Evolutionary conservation across 1,140 invertebrate species (phyloP), one percentile per base, ranked within the genome.

Genomic region (Gonatopus flavifemur): DNA sequence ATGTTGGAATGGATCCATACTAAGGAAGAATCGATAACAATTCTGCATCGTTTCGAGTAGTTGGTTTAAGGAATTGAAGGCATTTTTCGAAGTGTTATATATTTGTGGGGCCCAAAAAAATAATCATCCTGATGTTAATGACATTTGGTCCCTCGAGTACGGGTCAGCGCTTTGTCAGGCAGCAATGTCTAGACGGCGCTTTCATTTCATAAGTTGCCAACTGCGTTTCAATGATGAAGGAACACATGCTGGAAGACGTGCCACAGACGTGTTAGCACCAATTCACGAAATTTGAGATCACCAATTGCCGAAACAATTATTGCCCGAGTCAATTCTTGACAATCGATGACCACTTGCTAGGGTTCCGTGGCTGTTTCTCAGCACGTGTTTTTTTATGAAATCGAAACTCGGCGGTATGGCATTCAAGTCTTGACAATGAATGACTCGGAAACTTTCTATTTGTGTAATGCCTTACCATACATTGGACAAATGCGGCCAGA

Each of bases 371-470:
- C n/a, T n/a, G n/a, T n/a, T 70, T 62, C 48, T 15, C 46, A 21
- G 71, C 72, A 50, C 44, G 56, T 13, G 45, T 67, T 16, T 72
- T 66, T 47, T n/a, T n/a, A 69, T 72, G 18, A 50, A 65, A 20
- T 61, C 50, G 18, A 72, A 75, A 16, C 57, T 60, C 19, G 30
- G 12, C 50, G 51, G 21, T 66, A 77, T 57, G 78, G 74, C 4
- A 58, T 79, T 40, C 76, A 76, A 61, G 47, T 60, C 7, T 60
- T 46, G 38, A 24, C 49, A n/a, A 20, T 62, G 18, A 35, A 35
- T 10, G 55, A 61, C 57, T 47, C 57, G 3, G 41, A 38, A 39
- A 55, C 32, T 16, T 60, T 46, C 43, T 64, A 60, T 45, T n/a
- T n/a, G n/a, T n/a, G n/a, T n/a, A n/a, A n/a, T n/a, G n/a, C n/a